Percentiles rank a stretch among this genome's conserved stretches.
Conservation (phyloP, 2,113 vertebrate genomes). For the Nannospalax galili region DNA sequence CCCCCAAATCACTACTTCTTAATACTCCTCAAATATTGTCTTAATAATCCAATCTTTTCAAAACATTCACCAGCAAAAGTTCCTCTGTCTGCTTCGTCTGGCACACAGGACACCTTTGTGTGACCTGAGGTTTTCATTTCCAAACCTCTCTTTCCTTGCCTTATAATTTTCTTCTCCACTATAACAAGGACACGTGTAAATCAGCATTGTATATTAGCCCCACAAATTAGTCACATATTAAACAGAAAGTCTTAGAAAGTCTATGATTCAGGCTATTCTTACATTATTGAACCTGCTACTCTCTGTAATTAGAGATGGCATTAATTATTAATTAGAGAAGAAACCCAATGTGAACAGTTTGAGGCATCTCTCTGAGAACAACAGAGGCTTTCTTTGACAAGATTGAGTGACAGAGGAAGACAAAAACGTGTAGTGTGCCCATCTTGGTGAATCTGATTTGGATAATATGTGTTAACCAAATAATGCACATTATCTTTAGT, state of each 20-base stretch:
- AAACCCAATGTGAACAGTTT: constrained; percentile 55
- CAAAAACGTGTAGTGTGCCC: not conserved
- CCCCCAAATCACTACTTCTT: not conserved
- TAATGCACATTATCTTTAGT: not conserved
- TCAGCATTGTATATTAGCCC: not conserved
- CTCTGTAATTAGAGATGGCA: constrained; percentile 63
- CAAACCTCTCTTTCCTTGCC: not conserved
- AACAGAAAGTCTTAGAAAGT: constrained; percentile 58
- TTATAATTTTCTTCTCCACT: not conserved
- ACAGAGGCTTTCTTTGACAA: not conserved
- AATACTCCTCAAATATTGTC: not conserved
- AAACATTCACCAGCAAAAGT: not conserved
- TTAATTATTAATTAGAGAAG: constrained; percentile 71
- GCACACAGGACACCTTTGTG: not conserved
- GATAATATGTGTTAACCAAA: constrained; percentile 53
- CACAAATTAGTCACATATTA: not conserved
- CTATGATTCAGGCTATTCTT: constrained; percentile 36
- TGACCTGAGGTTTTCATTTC: not conserved
- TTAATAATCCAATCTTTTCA: not conserved
- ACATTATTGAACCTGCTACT: constrained; percentile 48
- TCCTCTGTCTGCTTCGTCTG: not conserved
- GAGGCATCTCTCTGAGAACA: constrained; percentile 62
- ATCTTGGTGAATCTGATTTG: not conserved
- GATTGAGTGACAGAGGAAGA: not conserved
- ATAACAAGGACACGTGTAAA: not conserved